Base-by-base conservation (phyloP, 2,113 vertebrate genomes). In the Oncorhynchus gorbuscha region DNA sequence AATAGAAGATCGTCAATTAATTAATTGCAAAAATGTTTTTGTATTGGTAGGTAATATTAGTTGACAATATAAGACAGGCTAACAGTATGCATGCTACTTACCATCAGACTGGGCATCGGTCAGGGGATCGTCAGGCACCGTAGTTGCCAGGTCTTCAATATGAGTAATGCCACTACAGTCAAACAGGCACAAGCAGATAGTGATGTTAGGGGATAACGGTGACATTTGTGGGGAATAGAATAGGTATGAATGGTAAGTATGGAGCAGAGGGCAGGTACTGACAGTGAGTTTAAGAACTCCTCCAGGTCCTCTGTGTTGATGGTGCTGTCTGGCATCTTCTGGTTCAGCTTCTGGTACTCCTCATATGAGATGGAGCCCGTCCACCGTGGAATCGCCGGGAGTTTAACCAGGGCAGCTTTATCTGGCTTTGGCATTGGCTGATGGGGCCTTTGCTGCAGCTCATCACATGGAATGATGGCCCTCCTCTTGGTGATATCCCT, bases 71-170 rank as follows among this genome's bases (percentile, higher is more conserved):
- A 14, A 55, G 39, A 45, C 39, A 45, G 39, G 39, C 39, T 45
- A 45, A 45, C 39, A 55, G 16, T 14, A 18, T 1, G 14, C 49
- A 18, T 55, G 12, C 51, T 30, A 39, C 71, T 78, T 45, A 73
- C 71, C 71, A 30, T 48, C n/a, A 22, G 9, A 68, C 71, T 73
- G 71, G 55, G 76, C n/a, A 28, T 73, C 64, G 55, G 62, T 78
- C 18, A 78, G 64, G 5, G 62, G 65, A 4, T 70, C 62, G 0
- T 68, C 64, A n/a, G 24, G 61, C 9, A 28, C 32, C 18, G 62
- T 66, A 72, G 32, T 69, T 20, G 39, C 14, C 30, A 58, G 49
- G 24, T 73, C 70, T 24, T 62, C 69, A 32, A 69, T 28, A 64
- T 12, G 66, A 11, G 5, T 9, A 62, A 62, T 11, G n/a, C 59